Percentiles rank a stretch among this genome's conserved stretches.
These are phyloP conservation scores for Panzeria rudis DNA, from an alignment of 2,888 invertebrate species.

Conservation along the genomic window DNA sequence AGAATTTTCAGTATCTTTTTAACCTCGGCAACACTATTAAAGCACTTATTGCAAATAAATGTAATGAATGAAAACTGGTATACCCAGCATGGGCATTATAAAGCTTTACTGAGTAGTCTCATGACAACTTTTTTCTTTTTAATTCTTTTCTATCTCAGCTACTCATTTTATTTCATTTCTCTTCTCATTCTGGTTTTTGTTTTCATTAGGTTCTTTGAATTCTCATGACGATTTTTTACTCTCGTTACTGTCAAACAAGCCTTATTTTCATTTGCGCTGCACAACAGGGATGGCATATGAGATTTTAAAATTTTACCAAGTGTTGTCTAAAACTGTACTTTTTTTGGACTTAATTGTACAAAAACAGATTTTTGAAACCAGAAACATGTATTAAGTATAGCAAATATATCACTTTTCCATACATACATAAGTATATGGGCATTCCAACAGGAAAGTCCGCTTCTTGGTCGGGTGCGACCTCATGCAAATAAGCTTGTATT, in stretches of 20 bases:
- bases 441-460: too few species aligned
- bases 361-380: too few species aligned
- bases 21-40: conserved; percentile 3
- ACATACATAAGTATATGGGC: too few species aligned
- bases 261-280: conserved; percentile 1
- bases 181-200: conserved; percentile 1
- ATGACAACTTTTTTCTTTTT: conserved; percentile 5
- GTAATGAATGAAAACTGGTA: conserved; percentile 62
- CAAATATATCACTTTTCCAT: too few species aligned
- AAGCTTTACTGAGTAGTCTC: conserved; percentile 45
- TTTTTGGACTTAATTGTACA: too few species aligned
- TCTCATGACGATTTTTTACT: conserved; percentile 23
- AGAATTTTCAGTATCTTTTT: background rate
- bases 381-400: too few species aligned
- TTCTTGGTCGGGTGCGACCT: too few species aligned
- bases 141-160: conserved; percentile 6
- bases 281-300: too few species aligned
- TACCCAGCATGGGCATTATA: conserved; percentile 21
- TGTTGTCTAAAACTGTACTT: too few species aligned
- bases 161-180: conserved; percentile 17
- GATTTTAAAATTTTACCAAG: too few species aligned
- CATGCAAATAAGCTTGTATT: too few species aligned
- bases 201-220: conserved; percentile 21
- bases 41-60: conserved; percentile 33
- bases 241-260: conserved; percentile 38